Evolutionary conservation across 2,888 invertebrate genomes (phyloP).

Genomic region (Auanema sp.): DNA sequence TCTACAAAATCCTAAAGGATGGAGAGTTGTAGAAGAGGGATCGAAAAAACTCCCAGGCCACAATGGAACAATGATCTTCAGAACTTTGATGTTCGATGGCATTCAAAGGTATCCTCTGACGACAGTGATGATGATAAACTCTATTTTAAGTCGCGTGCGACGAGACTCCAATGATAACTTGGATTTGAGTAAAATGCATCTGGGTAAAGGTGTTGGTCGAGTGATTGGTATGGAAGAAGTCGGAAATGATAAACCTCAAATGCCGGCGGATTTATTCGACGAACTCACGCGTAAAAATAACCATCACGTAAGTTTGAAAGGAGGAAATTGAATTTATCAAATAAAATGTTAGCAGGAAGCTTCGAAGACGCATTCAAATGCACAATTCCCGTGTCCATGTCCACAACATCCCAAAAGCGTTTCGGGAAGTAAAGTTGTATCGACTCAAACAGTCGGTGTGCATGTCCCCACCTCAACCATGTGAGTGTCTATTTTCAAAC

Average conservation of each 20-base stretch:
- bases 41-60: conserved; percentile 23
- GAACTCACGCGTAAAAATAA: neutral
- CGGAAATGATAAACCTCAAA: conserved; percentile 20
- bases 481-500: no score
- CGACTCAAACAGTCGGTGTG: no score
- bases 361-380: neutral
- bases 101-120: neutral
- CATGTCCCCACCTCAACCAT: no score
- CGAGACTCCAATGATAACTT: neutral
- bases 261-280: conserved; percentile 21
- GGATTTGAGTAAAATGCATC: neutral
- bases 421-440: no score
- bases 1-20: conserved; percentile 27
- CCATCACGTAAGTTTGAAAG: neutral
- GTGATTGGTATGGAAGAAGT: conserved; percentile 29
- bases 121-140: neutral
- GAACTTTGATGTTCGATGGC: conserved; percentile 23
- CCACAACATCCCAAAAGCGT: neutral
- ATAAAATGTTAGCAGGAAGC: conserved; percentile 2
- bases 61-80: conserved; percentile 26
- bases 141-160: neutral
- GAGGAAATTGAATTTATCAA: neutral
- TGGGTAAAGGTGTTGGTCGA: conserved; percentile 26
- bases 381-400: neutral
- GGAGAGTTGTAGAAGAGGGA: conserved; percentile 36